These are phyloP conservation scores for Rhysida immarginata DNA, from an alignment of 1,140 invertebrate species.

Conservation along the genomic window DNA sequence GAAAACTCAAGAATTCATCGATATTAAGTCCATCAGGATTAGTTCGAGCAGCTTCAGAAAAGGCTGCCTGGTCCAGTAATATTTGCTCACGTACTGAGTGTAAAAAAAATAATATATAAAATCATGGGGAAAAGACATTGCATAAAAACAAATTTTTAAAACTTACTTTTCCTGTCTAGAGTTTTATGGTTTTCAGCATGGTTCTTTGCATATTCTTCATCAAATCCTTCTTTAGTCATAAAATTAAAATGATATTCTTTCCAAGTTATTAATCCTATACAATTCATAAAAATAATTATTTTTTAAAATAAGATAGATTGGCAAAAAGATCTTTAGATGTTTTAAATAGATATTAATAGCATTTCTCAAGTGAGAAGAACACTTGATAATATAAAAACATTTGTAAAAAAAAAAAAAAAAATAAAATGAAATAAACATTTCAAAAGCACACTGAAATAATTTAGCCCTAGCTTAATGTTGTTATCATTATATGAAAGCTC, in stretches of 20 bases:
- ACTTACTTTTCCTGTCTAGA: constrained; percentile 34
- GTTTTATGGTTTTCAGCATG: constrained; percentile 47
- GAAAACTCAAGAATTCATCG: constrained; percentile 62
- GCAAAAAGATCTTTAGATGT: too few relatives aligned
- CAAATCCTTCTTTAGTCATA: constrained; percentile 47
- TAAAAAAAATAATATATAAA: constrained; percentile 11
- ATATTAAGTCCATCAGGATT: constrained; percentile 54
- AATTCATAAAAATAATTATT: too few relatives aligned
- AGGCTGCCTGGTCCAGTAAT: constrained; percentile 57
- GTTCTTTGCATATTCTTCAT: constrained; percentile 43
- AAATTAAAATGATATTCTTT: constrained; percentile 61
- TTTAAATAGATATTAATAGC: too few relatives aligned
- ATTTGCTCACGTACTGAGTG: constrained; percentile 40
- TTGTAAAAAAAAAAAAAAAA: too few relatives aligned
- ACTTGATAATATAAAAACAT: too few relatives aligned
- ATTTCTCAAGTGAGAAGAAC: too few relatives aligned
- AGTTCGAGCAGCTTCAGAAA: constrained; percentile 56
- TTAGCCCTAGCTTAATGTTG: too few relatives aligned
- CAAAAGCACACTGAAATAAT: too few relatives aligned
- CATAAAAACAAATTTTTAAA: constrained; percentile 13
- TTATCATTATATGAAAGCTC: too few relatives aligned
- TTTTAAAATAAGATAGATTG: too few relatives aligned
- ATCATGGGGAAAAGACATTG: constrained; percentile 12
- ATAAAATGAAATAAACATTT: too few relatives aligned
- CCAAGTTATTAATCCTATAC: constrained; percentile 54